phyloP scores from a whole-genome alignment of 2,888 invertebrate genomes.

The Chloromyia formosa region DNA sequence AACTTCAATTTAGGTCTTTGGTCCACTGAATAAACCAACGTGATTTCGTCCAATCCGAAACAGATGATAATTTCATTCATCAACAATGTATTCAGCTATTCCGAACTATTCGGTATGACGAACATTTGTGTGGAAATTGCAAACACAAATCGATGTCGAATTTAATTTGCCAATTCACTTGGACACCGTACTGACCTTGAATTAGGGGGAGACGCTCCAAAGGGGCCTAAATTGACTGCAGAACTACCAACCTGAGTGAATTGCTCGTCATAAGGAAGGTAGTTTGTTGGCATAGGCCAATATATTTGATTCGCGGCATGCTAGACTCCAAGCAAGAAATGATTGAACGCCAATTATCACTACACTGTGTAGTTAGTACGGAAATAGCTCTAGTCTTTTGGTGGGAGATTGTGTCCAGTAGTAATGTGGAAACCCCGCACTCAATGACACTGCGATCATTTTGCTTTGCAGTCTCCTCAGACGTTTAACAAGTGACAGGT shows the following conservation, averaged over 20 bases:
- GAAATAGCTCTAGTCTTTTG: slow-evolving; percentile 21
- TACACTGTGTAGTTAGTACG: not conserved
- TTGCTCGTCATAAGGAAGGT: no score
- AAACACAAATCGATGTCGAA: not conserved
- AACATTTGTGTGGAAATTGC: slow-evolving; percentile 24
- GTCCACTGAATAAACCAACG: no score
- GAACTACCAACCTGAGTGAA: not conserved
- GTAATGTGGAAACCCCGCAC: not conserved
- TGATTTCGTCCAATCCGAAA: not conserved
- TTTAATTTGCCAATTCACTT: not conserved
- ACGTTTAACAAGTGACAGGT: not conserved
- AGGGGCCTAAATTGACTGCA: not conserved
- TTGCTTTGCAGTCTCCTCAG: not conserved
- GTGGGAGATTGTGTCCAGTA: slow-evolving; percentile 10
- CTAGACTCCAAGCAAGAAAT: not conserved
- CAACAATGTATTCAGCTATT: slow-evolving; percentile 10
- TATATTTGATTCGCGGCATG: not conserved
- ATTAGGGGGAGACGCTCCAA: not conserved
- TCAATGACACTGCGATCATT: slow-evolving; percentile 5
- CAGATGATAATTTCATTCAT: not conserved
- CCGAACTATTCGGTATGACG: slow-evolving; percentile 9
- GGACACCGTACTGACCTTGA: slow-evolving; percentile 8
- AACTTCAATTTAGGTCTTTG: no score
- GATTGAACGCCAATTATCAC: slow-evolving; percentile 32
- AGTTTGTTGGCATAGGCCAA: no score